These are phyloP conservation scores for Sebastolobus altivelis DNA, from an alignment of 2,797 vertebrate genomes.

Conservation along the genomic window DNA sequence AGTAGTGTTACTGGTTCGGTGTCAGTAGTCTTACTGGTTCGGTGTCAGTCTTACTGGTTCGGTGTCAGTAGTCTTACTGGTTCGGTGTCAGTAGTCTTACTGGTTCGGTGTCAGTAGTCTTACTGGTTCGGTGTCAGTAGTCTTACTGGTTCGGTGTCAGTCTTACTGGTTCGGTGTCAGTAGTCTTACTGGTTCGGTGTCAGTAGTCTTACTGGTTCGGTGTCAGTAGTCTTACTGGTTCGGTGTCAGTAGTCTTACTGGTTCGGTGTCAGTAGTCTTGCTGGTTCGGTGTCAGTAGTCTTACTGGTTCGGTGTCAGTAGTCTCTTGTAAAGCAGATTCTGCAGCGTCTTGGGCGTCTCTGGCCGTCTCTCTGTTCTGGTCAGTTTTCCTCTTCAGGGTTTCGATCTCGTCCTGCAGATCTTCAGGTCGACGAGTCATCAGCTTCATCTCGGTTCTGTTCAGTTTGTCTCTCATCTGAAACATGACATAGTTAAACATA, in stretches of 20 bases:
- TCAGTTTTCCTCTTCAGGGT: constrained; percentile 80
- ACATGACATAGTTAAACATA: neutral
- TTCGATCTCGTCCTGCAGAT: constrained; percentile 73
- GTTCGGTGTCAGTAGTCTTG: neutral
- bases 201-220: neutral
- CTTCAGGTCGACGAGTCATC: constrained; percentile 37
- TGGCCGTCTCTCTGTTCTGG: constrained; percentile 77
- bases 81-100: no score
- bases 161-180: neutral
- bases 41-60: no score
- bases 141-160: neutral
- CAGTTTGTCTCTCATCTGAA: constrained; percentile 81
- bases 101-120: no score
- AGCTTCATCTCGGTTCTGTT: constrained; percentile 70
- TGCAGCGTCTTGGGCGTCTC: constrained; percentile 71
- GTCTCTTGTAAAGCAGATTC: constrained; percentile 68
- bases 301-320: constrained; percentile 47
- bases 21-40: no score
- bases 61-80: no score
- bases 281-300: neutral
- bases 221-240: neutral
- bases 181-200: neutral
- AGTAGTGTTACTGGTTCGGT: no score
- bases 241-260: neutral
- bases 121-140: no score